These are phyloP conservation scores for Bombus cullumanus DNA, from an alignment of 1,140 invertebrate species.

Conservation along the genomic window DNA sequence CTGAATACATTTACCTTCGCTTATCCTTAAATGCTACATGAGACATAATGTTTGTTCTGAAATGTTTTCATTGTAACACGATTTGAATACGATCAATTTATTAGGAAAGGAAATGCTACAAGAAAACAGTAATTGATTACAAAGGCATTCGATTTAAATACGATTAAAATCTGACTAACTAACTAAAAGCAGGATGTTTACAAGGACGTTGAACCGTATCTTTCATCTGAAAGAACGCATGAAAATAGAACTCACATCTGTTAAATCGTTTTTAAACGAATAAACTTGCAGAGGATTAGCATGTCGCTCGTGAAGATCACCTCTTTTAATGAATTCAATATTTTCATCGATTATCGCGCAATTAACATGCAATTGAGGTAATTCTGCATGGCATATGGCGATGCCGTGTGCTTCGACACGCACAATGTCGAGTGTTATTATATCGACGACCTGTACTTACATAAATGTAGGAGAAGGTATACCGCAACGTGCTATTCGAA, in stretches of 20 bases:
- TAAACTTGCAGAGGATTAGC: not conserved
- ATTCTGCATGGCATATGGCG: conserved; percentile 79
- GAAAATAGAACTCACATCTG: too few species aligned
- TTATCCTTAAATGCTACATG: not conserved
- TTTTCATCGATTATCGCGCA: conserved; percentile 78
- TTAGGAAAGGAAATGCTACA: not conserved
- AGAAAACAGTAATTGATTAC: not conserved
- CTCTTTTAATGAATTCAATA: conserved; percentile 73
- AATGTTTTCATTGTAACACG: not conserved
- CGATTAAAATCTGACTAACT: not conserved
- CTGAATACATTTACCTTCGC: not conserved
- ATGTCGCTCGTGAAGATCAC: not conserved
- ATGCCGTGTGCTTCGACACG: conserved; percentile 75
- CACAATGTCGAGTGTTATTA: conserved; percentile 76
- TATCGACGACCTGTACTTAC: conserved; percentile 75
- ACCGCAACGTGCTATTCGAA: not conserved
- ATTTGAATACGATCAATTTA: not conserved
- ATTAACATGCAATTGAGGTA: conserved; percentile 77
- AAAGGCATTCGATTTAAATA: not conserved
- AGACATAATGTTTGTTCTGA: not conserved
- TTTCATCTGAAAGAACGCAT: not conserved
- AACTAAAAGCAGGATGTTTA: not conserved
- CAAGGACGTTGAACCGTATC: not conserved
- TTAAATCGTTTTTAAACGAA: not conserved
- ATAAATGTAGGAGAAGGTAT: conserved; percentile 72